Evolutionary conservation across 2,888 invertebrate genomes (phyloP).

Genomic region (Leptinotarsa tumamoca): DNA sequence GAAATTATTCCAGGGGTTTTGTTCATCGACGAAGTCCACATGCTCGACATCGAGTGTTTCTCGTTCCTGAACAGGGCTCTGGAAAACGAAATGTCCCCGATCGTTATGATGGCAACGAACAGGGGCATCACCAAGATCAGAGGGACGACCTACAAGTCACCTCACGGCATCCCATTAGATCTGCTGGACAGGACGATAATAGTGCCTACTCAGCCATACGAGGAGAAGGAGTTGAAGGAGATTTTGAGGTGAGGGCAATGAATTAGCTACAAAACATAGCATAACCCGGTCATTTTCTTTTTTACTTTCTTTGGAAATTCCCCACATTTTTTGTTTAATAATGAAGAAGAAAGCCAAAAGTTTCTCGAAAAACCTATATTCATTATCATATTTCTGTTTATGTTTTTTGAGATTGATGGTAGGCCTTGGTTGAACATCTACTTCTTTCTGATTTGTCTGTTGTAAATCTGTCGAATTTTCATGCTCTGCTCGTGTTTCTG

Average conservation of each 20-base stretch:
- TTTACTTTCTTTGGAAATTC: neutral
- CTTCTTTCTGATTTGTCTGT: too few relatives aligned
- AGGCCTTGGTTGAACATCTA: too few relatives aligned
- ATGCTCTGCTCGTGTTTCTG: too few relatives aligned
- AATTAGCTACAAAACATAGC: neutral
- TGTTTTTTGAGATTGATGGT: too few relatives aligned
- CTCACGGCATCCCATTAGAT: conserved; percentile 98
- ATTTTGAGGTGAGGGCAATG: conserved; percentile 75
- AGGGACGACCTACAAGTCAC: conserved; percentile 84
- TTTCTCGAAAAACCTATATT: too few relatives aligned
- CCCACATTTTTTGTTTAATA: too few relatives aligned
- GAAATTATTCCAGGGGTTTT: conserved; percentile 98
- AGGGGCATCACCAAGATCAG: conserved; percentile 94
- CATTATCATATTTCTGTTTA: too few relatives aligned
- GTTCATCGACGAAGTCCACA: conserved; percentile 98
- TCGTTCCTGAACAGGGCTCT: conserved; percentile 97
- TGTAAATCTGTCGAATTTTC: too few relatives aligned
- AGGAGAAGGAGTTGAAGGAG: conserved; percentile 88
- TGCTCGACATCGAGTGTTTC: conserved; percentile 99
- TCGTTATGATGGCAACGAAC: conserved; percentile 99
- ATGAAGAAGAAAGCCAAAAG: too few relatives aligned
- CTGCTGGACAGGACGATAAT: conserved; percentile 95
- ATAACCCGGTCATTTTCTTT: neutral
- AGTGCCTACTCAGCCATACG: conserved; percentile 90
- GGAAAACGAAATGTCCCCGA: conserved; percentile 96